A percentile compares a stretch with the other conserved stretches of the same genome.
Conservation (phyloP, 2,888 invertebrate genomes). For the Lordiphosa fenestrarum region DNA sequence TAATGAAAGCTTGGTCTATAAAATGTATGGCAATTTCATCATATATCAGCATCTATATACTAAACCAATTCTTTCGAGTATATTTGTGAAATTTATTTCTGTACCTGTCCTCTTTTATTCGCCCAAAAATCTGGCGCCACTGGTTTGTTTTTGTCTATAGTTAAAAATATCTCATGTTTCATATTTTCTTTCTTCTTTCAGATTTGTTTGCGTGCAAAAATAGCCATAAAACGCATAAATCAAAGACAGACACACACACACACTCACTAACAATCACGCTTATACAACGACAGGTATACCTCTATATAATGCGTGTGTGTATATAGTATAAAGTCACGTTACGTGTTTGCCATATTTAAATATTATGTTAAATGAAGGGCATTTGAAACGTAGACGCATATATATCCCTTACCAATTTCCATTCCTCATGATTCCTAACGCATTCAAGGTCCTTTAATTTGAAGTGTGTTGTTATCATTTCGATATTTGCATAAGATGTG, state of each 20-base stretch:
- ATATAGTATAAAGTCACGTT: slow-evolving; percentile 14
- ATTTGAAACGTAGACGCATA: slow-evolving; percentile 21
- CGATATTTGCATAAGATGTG: slow-evolving; percentile 58
- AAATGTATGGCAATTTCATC: too few relatives aligned
- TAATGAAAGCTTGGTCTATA: too few relatives aligned
- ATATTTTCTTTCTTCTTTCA: slow-evolving; percentile 23
- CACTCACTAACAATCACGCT: neutral
- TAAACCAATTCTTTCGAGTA: too few relatives aligned
- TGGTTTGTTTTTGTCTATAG: slow-evolving; percentile 52
- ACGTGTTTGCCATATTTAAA: slow-evolving; percentile 62
- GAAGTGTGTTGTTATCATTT: slow-evolving; percentile 68
- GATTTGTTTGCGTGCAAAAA: slow-evolving; percentile 55
- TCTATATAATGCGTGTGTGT: slow-evolving; percentile 1
- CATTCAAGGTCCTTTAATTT: slow-evolving; percentile 52
- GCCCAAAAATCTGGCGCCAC: slow-evolving; percentile 51
- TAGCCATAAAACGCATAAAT: slow-evolving; percentile 52
- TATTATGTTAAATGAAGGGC: slow-evolving; percentile 56
- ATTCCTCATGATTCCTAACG: slow-evolving; percentile 25
- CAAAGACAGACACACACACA: slow-evolving; percentile 36
- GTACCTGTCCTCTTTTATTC: too few relatives aligned
- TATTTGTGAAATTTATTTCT: too few relatives aligned
- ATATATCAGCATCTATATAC: too few relatives aligned
- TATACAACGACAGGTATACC: slow-evolving; percentile 3
- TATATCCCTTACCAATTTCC: slow-evolving; percentile 31
- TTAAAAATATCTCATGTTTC: slow-evolving; percentile 47